Percentiles rank a stretch among this genome's conserved stretches.
Evolutionary conservation across 1,140 invertebrate genomes (phyloP).

Genomic region (Pogonus chalceus): DNA sequence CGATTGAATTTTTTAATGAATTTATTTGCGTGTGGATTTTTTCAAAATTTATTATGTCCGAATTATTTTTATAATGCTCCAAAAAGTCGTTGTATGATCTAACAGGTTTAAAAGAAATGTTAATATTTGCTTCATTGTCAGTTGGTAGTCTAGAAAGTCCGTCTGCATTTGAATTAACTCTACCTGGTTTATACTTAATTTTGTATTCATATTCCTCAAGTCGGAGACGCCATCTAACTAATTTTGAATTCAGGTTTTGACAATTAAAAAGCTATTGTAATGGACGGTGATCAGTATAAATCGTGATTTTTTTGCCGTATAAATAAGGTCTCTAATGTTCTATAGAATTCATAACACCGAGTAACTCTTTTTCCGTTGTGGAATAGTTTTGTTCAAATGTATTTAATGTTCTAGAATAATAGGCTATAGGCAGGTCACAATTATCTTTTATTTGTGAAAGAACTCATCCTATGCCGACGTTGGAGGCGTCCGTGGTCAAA

Average conservation of each 20-base stretch:
- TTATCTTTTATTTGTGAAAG: conserved; percentile 28
- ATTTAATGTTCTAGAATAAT: conserved; percentile 22
- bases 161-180: conserved; percentile 8
- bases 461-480: conserved; percentile 18
- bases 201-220: not conserved
- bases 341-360: not conserved
- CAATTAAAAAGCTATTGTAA: not conserved
- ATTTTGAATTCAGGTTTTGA: not conserved
- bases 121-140: not conserved
- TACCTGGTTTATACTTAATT: conserved; percentile 3
- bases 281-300: not conserved
- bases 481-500: conserved; percentile 22
- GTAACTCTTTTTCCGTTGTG: not conserved
- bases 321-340: not conserved
- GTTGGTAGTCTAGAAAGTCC: not conserved
- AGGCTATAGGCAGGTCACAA: conserved; percentile 29
- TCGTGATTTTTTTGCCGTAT: not conserved
- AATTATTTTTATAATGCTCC: not conserved
- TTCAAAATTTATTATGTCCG: not conserved
- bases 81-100: not conserved
- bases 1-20: not conserved
- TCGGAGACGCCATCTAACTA: not conserved
- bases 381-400: not conserved
- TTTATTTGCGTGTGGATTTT: not conserved
- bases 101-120: not conserved